Evolutionary conservation across 2,797 vertebrate genomes (phyloP), one percentile per base, ranked within the genome.

Genomic region (Melanotaenia maccullochi): DNA sequence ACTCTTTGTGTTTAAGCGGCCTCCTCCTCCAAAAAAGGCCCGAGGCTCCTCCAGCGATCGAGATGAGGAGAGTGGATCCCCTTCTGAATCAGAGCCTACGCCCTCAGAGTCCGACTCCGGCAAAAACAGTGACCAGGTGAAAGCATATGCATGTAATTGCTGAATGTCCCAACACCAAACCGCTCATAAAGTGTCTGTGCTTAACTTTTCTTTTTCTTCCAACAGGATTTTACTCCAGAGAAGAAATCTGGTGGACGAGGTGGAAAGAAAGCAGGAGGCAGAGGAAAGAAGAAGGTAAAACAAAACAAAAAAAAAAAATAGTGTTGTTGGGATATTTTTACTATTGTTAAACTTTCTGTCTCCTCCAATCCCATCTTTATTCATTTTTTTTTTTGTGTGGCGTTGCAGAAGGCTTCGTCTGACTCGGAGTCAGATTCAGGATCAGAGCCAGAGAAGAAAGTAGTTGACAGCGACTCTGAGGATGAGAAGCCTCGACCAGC

Each of bases 61-160:
- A 73, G 89, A 93, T 9, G 94, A 94, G 75, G 96, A 95, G 82
- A 98, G 96, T 25, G 93, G 94, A 13, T 98, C 97, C 2, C 92
- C 93, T 0, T 97, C 97, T 0, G 97, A 97, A 44, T 96, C 97
- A 36, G 97, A 98, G 62, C 96, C 97, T 32, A 97, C 97, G 0
- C 96, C 97, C 55, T 97, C 97, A 51, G 94, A 95, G 7, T 98
- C 97, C 0, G 97, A 97, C 81, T 97, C 96, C 0, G 96, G 96
- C 63, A 98, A 98, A 86, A 97, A 97, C 91, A 99, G 97, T 3
- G 97, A 99, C 90, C 97, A 99, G 95, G 97, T 97, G 56, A 76
- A 76, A 36, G 51, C 30, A 54, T n/a, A 28, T 13, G 12, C 0
- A 44, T 8, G 1, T 56, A 12, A 51, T 20, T 57, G 54, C 14